phyloP scores from a whole-genome alignment of 1,140 invertebrate species.

The Globodera rostochiensis region DNA sequence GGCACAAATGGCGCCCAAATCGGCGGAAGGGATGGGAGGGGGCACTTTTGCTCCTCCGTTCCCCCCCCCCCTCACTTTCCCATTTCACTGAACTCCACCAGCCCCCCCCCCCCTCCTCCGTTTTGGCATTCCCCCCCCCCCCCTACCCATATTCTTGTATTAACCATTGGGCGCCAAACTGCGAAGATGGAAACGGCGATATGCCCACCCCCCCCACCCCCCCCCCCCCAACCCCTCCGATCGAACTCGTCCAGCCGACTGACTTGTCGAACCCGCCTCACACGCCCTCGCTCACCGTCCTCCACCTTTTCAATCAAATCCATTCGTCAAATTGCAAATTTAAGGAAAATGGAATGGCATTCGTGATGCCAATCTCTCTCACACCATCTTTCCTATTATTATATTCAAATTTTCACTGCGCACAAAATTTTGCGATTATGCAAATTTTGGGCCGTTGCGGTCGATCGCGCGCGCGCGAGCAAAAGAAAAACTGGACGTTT shows the following conservation, averaged over 20 bases:
- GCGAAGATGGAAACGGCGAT: neutral
- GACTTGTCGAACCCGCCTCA: neutral
- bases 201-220: neutral
- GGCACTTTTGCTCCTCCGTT: neutral
- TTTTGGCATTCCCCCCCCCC: neutral
- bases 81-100: neutral
- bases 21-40: neutral
- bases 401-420: neutral
- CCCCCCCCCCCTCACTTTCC: neutral
- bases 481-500: neutral
- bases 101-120: neutral
- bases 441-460: neutral
- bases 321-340: neutral
- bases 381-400: neutral
- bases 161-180: neutral
- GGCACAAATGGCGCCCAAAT: slow-evolving; percentile 6
- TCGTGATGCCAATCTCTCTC: neutral
- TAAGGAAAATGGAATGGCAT: neutral
- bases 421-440: neutral
- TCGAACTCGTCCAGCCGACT: neutral
- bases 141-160: neutral
- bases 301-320: neutral
- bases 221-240: neutral
- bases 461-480: neutral
- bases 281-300: too few species aligned